Evolutionary conservation across 37 sponge, comb jelly and placozoan genomes (phyloP).

Genomic region (Halichondria panicea): DNA sequence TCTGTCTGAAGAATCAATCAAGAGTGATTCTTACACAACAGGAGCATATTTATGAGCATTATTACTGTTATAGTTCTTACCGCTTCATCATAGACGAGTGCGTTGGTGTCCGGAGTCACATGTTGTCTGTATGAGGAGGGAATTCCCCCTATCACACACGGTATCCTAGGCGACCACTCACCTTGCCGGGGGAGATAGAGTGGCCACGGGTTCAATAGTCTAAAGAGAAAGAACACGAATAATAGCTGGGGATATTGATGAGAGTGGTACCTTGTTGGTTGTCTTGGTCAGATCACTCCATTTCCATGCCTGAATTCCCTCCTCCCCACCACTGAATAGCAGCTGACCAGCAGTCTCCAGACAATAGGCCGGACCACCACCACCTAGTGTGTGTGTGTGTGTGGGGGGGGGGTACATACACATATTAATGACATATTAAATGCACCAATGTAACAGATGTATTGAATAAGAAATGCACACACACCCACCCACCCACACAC

Average conservation of each 20-base stretch:
- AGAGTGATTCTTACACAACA: not conserved
- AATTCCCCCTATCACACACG: not conserved
- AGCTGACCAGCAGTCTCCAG: conserved; percentile 14
- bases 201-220: not conserved
- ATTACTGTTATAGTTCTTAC: not conserved
- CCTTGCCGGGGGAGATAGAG: not conserved
- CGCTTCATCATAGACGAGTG: conserved; percentile 31
- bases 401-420: not conserved
- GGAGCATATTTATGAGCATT: not conserved
- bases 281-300: conserved; percentile 35
- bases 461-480: not conserved
- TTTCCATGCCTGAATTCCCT: conserved; percentile 48
- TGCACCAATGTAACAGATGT: not conserved
- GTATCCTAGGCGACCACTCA: not conserved
- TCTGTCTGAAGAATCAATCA: conserved; percentile 1
- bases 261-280: conserved; percentile 8
- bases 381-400: conserved; percentile 34
- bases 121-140: conserved; percentile 1
- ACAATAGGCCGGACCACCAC: conserved; percentile 40
- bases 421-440: not conserved
- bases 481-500: no score
- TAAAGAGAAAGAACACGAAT: not conserved
- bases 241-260: not conserved
- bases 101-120: conserved; percentile 31
- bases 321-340: conserved; percentile 58